Conservation (phyloP, 2,113 vertebrate species). For the Piaya cayana region DNA sequence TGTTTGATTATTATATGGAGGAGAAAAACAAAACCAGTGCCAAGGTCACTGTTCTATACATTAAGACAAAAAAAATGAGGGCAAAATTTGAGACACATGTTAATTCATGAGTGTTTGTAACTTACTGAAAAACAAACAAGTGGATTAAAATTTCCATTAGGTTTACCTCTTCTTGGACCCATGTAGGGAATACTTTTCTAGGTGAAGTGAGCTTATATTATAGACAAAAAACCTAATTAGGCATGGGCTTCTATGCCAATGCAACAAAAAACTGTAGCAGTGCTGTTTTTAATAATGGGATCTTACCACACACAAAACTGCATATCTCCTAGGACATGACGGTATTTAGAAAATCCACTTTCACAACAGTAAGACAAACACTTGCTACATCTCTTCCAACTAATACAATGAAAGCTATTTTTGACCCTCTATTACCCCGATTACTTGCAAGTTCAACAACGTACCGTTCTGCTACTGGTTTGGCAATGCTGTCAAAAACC, state of each 20-base stretch:
- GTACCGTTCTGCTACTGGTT: constrained; percentile 95
- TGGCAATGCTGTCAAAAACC: constrained; percentile 90
- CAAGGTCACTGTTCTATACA: neutral
- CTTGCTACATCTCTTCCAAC: neutral
- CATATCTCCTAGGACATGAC: neutral
- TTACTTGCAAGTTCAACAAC: constrained; percentile 33
- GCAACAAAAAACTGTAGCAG: neutral
- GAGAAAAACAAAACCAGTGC: neutral
- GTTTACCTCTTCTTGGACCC: neutral
- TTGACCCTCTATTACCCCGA: neutral
- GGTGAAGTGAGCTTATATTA: neutral
- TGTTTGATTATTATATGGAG: neutral
- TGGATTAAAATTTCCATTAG: neutral
- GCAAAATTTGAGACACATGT: neutral
- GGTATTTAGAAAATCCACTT: neutral
- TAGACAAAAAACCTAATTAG: neutral
- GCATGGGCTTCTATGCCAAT: neutral
- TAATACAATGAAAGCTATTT: neutral
- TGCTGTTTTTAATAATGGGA: neutral
- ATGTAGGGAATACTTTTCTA: neutral
- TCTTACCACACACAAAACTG: neutral
- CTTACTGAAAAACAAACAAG: neutral
- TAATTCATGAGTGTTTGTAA: neutral
- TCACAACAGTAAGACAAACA: neutral
- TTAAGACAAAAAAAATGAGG: neutral